Percentiles rank a stretch among this genome's conserved stretches.
These are phyloP conservation scores for Leptopilina syphax DNA, from an alignment of 2,888 invertebrate species.

Conservation along the genomic window DNA sequence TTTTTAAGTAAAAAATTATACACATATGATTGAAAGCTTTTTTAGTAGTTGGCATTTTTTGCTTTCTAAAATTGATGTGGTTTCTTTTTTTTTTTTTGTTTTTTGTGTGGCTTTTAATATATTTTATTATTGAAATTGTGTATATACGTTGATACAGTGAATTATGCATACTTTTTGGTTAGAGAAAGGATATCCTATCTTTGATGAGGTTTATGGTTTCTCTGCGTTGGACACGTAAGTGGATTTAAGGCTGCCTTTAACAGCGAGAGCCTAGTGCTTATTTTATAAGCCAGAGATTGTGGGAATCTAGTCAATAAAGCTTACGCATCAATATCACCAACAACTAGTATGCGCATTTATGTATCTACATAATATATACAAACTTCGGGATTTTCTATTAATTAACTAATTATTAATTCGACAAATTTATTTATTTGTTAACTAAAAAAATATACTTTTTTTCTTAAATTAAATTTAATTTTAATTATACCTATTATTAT, in stretches of 20 bases:
- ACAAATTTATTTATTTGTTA: background rate
- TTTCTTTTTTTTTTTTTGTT: too few relatives aligned
- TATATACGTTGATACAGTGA: background rate
- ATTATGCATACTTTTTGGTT: background rate
- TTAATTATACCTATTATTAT: too few relatives aligned
- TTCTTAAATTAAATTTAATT: too few relatives aligned
- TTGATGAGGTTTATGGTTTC: slow-evolving; percentile 21
- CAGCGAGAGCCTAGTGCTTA: background rate
- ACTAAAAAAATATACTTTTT: too few relatives aligned
- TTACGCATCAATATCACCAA: background rate
- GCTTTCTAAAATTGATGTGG: background rate
- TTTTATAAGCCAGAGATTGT: background rate
- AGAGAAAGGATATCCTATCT: background rate
- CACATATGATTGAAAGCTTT: too few relatives aligned
- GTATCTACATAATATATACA: too few relatives aligned
- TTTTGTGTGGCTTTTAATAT: background rate
- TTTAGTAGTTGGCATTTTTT: too few relatives aligned
- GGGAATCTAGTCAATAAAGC: background rate
- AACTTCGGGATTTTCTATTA: too few relatives aligned
- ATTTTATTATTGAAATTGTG: slow-evolving; percentile 3
- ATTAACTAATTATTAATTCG: background rate
- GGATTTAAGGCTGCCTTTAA: slow-evolving; percentile 19
- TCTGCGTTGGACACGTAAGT: slow-evolving; percentile 10
- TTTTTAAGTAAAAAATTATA: too few relatives aligned
- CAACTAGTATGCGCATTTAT: background rate